A percentile compares a stretch with the other conserved stretches of the same genome.
Conservation (phyloP, 2,888 invertebrate genomes). For the Stenodema calcarata region DNA sequence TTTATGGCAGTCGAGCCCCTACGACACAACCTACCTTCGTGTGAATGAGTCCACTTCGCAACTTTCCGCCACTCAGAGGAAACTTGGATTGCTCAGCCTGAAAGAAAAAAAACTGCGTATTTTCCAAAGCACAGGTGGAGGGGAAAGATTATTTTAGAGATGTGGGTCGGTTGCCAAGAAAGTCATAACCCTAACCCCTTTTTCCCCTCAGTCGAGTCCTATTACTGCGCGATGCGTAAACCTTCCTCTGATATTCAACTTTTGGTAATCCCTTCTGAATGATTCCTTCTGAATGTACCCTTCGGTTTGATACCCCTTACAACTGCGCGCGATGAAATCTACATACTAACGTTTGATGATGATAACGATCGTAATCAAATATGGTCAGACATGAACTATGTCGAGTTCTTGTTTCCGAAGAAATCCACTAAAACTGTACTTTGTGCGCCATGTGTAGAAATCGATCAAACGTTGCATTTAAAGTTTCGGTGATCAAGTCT, state of each 20-base stretch:
- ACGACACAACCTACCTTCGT: neutral
- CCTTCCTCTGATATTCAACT: neutral
- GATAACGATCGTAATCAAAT: no score
- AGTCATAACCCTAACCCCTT: slow-evolving; percentile 11
- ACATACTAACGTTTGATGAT: no score
- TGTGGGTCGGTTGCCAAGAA: neutral
- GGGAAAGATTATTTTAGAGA: slow-evolving; percentile 20
- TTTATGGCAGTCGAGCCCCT: neutral
- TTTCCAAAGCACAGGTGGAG: neutral
- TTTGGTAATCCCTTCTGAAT: no score
- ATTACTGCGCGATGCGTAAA: neutral
- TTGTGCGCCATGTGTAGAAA: no score
- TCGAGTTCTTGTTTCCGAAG: no score
- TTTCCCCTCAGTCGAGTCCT: neutral
- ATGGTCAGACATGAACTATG: neutral
- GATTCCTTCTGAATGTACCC: no score
- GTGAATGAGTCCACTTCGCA: neutral
- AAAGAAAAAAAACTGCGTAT: neutral
- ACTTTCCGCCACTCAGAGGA: neutral
- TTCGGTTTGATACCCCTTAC: no score
- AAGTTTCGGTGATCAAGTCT: neutral
- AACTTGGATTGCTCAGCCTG: neutral
- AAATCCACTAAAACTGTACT: no score
- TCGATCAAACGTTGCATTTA: no score
- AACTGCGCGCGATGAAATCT: no score